Base-by-base conservation (phyloP, 2,888 invertebrate genomes). In the Lochmaea crataegi region DNA sequence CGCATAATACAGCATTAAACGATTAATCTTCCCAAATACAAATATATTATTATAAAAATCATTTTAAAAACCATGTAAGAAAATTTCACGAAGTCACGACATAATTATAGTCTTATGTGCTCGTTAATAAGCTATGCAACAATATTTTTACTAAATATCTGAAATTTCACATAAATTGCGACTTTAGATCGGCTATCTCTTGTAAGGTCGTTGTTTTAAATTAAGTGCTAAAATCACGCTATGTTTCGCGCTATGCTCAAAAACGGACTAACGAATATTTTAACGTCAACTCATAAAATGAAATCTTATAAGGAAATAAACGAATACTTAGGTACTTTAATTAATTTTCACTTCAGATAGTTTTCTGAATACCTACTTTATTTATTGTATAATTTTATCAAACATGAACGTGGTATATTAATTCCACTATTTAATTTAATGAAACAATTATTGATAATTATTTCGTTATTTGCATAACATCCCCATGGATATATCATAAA, bases 191-290 rank as follows among this genome's bases (percentile, higher is more conserved):
- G 56, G 57, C 3, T 64, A 70, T 70, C 70, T 70, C 64, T 51
- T 68, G 41, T 65, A 57, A 68, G 68, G 72, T 64, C 65, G 64
- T 64, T 68, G 58, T 65, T 68, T 69, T 72, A 64, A 72, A 72
- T 69, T 68, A 73, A 68, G 73, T 65, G 68, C 63, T 64, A 65
- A 73, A 69, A 73, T 65, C 73, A 73, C 73, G 73, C 72, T 41
- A 72, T 11, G 48, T 45, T 57, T 65, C 72, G 67, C 72, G 72
- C 72, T 26, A 65, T 32, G 42, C 53, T 65, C 67, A 38, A 68
- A 68, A 68, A 63, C 64, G 45, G 12, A 32, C 38, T 51, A 58
- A 18, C 51, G 58, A 45, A 61, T 68, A 61, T 61, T 68, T 68
- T 61, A 48, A 68, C 26, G 41, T 63, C 45, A 45, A 63, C 45